These are phyloP conservation scores for Corvus moneduloides DNA, from an alignment of 2,113 vertebrate species.

Conservation along the genomic window DNA sequence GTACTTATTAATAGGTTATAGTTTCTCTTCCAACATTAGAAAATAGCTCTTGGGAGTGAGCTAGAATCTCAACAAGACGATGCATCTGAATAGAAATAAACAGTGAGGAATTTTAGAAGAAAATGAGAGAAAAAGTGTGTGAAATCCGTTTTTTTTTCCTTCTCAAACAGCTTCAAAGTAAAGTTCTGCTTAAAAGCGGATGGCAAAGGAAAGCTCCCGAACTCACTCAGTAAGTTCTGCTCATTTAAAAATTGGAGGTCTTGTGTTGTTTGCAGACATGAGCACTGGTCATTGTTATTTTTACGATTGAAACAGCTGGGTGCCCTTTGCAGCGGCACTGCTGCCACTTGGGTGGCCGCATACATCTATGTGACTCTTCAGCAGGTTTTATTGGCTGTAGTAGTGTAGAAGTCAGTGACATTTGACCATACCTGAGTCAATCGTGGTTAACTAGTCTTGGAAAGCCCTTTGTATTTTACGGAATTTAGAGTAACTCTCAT, in stretches of 20 bases:
- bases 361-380: background rate
- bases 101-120: background rate
- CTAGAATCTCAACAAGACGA: background rate
- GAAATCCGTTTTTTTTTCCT: background rate
- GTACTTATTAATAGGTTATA: background rate
- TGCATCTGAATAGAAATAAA: background rate
- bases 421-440: background rate
- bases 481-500: background rate
- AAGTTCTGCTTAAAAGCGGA: slow-evolving; percentile 92
- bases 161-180: slow-evolving; percentile 85
- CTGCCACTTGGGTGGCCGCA: background rate
- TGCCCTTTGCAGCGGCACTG: background rate
- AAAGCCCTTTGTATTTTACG: background rate
- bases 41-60: background rate
- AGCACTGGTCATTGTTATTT: background rate
- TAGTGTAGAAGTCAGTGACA: background rate
- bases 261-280: background rate
- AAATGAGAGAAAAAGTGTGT: background rate
- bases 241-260: background rate
- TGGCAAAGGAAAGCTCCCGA: slow-evolving; percentile 79
- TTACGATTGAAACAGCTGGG: background rate
- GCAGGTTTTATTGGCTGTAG: background rate
- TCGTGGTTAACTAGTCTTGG: background rate
- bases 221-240: slow-evolving; percentile 81
- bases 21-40: background rate